Base-by-base conservation (phyloP, 1,140 invertebrate species). In the Drosophila ananassae region DNA sequence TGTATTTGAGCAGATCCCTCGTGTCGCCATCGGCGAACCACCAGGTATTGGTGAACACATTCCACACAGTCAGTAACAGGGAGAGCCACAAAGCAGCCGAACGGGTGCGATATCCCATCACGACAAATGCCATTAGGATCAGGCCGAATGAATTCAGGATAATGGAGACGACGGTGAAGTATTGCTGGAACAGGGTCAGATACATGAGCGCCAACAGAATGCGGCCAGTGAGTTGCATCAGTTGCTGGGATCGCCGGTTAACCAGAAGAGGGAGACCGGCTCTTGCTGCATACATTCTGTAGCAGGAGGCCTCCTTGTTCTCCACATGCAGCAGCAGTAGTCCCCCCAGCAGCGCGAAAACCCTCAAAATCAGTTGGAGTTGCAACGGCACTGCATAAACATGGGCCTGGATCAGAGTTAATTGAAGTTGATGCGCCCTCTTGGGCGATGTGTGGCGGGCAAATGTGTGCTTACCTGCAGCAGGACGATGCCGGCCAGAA, bases 41-140 rank as follows among this genome's bases (percentile, higher is more conserved):
- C 57, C 61, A 73, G 30, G 30, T 32, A 32, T 79, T 77, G 8
- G 41, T 50, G 22, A 46, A 28, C 12, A 60, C 25, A 63, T 79
- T 78, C 60, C 63, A 74, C 10, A 64, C 17, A 3, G 7, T 63
- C 47, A 76, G 30, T 7, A 63, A n/a, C 3, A 66, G n/a, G 2
- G 71, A 55, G 22, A 72, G 46, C 2, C 32, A 3, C 13, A 66
- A 28, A 12, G 74, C 74, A 37, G 77, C 68, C 13, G 51, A n/a
- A 12, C 68, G 34, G 2, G 58, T 73, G 39, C 77, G 74, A 41
- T 54, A 79, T 4, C 75, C 69, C 37, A 79, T 17, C n/a, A 79
- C 69, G 46, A 77, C 60, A 10, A 50, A 39, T 2, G 41, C 21
- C 69, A 79, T 79, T 22, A 77, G 52, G 41, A 62, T 8, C 12